Percentiles rank a stretch among this genome's conserved stretches.
These are phyloP conservation scores for Salmo trutta DNA, from an alignment of 2,797 vertebrate genomes.

Conservation along the genomic window DNA sequence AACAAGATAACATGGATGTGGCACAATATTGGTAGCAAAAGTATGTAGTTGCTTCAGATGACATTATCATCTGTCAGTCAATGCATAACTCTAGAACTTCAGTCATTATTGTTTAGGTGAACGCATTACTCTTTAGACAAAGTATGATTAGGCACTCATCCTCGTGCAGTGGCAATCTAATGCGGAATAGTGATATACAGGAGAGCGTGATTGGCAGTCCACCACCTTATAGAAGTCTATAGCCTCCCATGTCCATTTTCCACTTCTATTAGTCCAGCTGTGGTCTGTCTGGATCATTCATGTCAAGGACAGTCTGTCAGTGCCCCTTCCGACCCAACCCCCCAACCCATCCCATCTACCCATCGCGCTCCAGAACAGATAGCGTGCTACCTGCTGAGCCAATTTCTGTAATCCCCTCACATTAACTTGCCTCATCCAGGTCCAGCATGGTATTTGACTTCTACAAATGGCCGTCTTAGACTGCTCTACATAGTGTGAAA, in stretches of 20 bases:
- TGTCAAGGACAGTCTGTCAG: neutral
- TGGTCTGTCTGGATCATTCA: neutral
- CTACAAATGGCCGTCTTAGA: neutral
- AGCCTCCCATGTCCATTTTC: too few species aligned
- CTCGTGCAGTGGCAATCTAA: conserved; percentile 8
- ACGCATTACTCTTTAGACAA: neutral
- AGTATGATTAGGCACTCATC: conserved; percentile 17
- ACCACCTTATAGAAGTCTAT: neutral
- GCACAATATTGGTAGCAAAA: neutral
- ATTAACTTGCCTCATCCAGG: conserved; percentile 12
- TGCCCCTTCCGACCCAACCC: conserved; percentile 1
- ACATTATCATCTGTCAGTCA: neutral
- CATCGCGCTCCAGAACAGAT: neutral
- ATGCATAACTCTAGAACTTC: too few species aligned
- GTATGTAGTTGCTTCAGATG: neutral
- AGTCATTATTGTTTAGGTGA: neutral
- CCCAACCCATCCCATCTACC: neutral
- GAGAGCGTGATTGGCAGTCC: neutral
- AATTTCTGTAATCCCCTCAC: conserved; percentile 13
- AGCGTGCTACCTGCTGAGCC: conserved; percentile 4
- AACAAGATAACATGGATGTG: neutral
- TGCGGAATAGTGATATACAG: conserved; percentile 10
- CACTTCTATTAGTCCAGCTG: conserved; percentile 2
- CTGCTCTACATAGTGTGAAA: neutral
- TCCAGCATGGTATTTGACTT: conserved; percentile 6